A percentile compares a stretch with the other conserved stretches of the same genome.
Conservation (phyloP, 92 coral and sea anemone genomes). For the Epizoanthus illoricatus region DNA sequence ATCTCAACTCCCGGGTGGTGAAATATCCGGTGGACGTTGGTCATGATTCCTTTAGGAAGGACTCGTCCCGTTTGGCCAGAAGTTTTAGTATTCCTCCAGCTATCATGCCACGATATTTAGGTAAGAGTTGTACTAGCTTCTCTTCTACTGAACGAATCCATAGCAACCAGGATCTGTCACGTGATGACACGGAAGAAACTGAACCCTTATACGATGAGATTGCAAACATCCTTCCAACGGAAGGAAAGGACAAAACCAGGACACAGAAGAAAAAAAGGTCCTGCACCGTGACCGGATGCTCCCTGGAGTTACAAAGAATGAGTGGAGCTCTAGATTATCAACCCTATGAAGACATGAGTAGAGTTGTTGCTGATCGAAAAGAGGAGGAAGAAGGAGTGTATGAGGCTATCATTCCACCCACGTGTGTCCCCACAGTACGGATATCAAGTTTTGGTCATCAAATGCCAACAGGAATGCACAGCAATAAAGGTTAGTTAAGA, state of each 20-base stretch:
- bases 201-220: conserved; percentile 22
- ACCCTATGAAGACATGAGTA: conserved; percentile 28
- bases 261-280: neutral
- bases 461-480: neutral
- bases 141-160: neutral
- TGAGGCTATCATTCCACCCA: neutral
- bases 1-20: neutral
- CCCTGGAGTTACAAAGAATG: neutral
- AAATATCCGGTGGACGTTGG: neutral
- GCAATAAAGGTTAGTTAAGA: neutral
- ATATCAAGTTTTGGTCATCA: neutral
- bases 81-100: neutral
- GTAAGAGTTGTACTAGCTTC: neutral
- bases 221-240: neutral
- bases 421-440: neutral
- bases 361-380: neutral
- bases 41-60: neutral
- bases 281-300: conserved; percentile 2
- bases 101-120: neutral
- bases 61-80: neutral
- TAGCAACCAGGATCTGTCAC: neutral
- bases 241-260: neutral
- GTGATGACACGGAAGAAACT: neutral
- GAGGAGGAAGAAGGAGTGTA: neutral
- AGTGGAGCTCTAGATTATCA: neutral